A percentile compares a stretch with the other conserved stretches of the same genome.
Evolutionary conservation across 1,140 invertebrate species (phyloP).

Genomic region (Oncopeltus fasciatus): DNA sequence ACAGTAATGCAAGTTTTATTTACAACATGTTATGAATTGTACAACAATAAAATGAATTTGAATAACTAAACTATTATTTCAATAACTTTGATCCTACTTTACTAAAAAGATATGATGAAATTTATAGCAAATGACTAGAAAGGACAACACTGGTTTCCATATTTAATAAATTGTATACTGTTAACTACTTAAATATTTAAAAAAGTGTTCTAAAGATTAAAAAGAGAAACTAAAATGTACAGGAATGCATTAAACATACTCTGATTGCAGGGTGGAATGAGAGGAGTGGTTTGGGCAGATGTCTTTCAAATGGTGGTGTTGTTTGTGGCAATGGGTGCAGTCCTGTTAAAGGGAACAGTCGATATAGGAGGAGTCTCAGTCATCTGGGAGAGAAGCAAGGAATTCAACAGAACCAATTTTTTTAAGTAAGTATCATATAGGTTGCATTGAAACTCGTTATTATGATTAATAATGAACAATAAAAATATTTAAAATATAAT

Average conservation of each 20-base stretch:
- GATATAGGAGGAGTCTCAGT: slow-evolving; percentile 59
- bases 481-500: too few relatives aligned
- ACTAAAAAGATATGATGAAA: too few relatives aligned
- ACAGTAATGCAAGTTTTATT: too few relatives aligned
- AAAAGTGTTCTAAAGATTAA: background rate
- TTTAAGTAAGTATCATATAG: slow-evolving; percentile 48
- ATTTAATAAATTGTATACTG: too few relatives aligned
- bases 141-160: too few relatives aligned
- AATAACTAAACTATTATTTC: too few relatives aligned
- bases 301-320: slow-evolving; percentile 75
- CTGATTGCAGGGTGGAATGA: slow-evolving; percentile 64
- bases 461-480: too few relatives aligned
- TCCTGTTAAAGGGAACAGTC: slow-evolving; percentile 61
- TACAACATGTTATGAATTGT: too few relatives aligned
- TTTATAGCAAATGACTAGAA: too few relatives aligned
- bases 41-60: too few relatives aligned
- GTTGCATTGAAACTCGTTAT: too few relatives aligned
- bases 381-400: slow-evolving; percentile 50
- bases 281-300: slow-evolving; percentile 89
- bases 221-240: background rate
- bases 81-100: too few relatives aligned
- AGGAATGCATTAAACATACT: background rate
- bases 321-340: slow-evolving; percentile 64
- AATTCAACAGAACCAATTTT: slow-evolving; percentile 50
- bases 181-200: background rate